phyloP scores from a whole-genome alignment of 2,888 invertebrate genomes.

The Anagyrus pseudococci region DNA sequence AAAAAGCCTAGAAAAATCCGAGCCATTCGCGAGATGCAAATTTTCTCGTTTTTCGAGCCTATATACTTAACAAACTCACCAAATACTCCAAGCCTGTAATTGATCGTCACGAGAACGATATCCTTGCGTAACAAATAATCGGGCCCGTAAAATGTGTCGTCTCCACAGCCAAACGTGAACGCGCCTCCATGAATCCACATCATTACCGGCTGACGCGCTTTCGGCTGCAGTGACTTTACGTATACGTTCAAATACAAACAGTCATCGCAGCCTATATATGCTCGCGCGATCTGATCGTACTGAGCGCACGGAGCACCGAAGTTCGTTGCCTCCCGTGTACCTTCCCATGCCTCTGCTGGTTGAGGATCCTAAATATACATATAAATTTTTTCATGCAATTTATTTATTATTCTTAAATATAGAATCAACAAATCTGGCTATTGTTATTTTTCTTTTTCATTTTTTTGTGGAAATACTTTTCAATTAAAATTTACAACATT shows the following conservation, averaged over 20 bases:
- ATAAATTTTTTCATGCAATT: constrained; percentile 33
- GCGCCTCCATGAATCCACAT: constrained; percentile 51
- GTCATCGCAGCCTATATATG: constrained; percentile 45
- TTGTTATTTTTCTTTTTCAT: not conserved
- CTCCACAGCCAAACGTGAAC: constrained; percentile 43
- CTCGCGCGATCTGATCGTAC: constrained; percentile 11
- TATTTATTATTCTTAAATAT: not conserved
- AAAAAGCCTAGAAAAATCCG: constrained; percentile 46
- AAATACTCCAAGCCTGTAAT: constrained; percentile 47
- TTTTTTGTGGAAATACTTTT: not conserved
- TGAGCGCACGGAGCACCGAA: constrained; percentile 44
- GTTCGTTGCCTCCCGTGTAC: constrained; percentile 42
- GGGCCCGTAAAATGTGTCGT: constrained; percentile 43
- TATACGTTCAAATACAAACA: constrained; percentile 52
- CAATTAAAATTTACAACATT: too few species aligned
- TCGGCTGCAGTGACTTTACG: constrained; percentile 7
- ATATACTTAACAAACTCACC: constrained; percentile 17
- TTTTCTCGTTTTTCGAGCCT: not conserved
- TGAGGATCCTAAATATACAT: constrained; percentile 47
- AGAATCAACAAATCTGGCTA: not conserved
- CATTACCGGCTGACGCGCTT: constrained; percentile 43
- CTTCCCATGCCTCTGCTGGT: constrained; percentile 47
- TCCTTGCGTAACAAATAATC: constrained; percentile 48
- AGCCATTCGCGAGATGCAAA: not conserved
- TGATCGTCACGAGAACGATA: constrained; percentile 49